These are phyloP conservation scores for Aldabrachelys gigantea DNA, from an alignment of 2,113 vertebrate species.

Conservation along the genomic window DNA sequence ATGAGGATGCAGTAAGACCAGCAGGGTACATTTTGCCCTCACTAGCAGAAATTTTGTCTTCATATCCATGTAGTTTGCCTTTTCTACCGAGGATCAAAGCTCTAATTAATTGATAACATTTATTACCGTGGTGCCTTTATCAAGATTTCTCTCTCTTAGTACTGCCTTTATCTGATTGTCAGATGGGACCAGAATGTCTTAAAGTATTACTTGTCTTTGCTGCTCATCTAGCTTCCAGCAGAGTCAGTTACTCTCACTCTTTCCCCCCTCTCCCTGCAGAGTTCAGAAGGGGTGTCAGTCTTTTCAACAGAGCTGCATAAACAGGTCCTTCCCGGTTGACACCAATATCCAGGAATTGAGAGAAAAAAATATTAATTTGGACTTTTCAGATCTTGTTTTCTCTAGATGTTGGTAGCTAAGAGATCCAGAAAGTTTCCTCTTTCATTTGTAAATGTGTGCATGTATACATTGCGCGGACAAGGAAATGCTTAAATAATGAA, in stretches of 20 bases:
- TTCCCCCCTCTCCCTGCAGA: conserved; percentile 12
- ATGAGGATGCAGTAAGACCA: conserved; percentile 49
- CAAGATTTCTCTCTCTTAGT: background rate
- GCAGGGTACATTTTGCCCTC: background rate
- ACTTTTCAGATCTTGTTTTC: background rate
- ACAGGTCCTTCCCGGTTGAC: background rate
- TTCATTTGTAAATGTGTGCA: background rate
- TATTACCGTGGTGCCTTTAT: background rate
- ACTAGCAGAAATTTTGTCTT: background rate
- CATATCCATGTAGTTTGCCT: fast-evolving
- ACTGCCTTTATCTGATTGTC: background rate
- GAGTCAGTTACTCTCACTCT: background rate
- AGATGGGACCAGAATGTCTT: fast-evolving
- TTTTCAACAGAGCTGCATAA: background rate
- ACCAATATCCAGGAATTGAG: background rate
- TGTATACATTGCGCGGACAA: background rate
- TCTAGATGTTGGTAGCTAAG: background rate
- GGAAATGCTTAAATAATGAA: background rate
- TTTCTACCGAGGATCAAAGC: background rate
- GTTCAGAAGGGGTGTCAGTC: background rate
- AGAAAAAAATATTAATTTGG: background rate
- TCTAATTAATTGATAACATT: background rate
- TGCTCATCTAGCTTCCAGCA: background rate
- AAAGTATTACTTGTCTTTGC: background rate
- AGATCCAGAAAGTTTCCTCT: background rate